These are phyloP conservation scores for Pipistrellus nathusii DNA, from an alignment of 2,797 vertebrate species.

Conservation along the genomic window DNA sequence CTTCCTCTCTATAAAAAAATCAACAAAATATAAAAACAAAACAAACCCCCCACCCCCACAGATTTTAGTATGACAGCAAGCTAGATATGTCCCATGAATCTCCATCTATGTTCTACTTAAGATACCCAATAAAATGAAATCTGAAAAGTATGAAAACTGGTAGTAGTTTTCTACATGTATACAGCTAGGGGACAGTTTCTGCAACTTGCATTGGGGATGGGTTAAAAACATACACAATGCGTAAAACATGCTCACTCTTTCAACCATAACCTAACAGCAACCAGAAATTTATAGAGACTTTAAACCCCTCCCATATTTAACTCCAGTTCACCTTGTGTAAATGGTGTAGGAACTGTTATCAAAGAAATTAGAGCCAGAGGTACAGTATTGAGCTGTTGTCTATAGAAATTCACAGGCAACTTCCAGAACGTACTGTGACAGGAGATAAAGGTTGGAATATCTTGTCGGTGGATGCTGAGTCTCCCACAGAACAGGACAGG, in stretches of 20 bases:
- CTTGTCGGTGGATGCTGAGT: background rate
- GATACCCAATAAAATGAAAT: background rate
- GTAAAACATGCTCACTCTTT: background rate
- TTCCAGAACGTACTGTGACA: background rate
- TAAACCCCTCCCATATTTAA: background rate
- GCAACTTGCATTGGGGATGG: background rate
- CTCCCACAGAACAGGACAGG: background rate
- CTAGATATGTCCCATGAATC: background rate
- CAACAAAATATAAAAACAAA: too few species aligned
- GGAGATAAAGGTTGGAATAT: background rate
- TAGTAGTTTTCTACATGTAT: background rate
- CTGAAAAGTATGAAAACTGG: background rate
- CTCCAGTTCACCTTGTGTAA: background rate
- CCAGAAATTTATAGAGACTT: slow-evolving; percentile 6
- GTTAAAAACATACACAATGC: background rate
- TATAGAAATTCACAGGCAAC: background rate
- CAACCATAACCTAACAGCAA: background rate
- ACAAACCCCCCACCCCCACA: background rate
- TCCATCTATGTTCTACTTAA: background rate
- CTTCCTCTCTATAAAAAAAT: too few species aligned
- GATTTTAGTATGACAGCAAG: background rate
- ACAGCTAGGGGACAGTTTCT: background rate
- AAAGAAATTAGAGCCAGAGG: background rate
- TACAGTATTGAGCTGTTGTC: background rate
- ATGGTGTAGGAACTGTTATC: background rate